A percentile compares a stretch with the other conserved stretches of the same genome.
Conservation (phyloP, 2,888 invertebrate species). For the Mythimna ferrago region DNA sequence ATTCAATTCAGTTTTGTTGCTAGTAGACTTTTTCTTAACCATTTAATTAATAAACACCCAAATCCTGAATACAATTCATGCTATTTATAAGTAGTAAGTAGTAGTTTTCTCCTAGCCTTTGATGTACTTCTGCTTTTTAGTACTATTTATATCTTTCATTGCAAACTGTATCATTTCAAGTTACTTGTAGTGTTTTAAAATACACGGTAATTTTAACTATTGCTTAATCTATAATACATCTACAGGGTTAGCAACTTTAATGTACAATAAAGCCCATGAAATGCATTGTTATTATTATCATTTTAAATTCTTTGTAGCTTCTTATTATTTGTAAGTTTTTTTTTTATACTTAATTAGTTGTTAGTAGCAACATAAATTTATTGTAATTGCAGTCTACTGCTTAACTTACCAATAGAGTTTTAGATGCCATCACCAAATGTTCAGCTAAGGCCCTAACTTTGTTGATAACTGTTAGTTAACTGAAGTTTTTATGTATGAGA, state of each 20-base stretch:
- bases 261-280: neutral
- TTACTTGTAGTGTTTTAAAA: neutral
- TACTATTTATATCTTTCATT: neutral
- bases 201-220: neutral
- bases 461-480: neutral
- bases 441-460: neutral
- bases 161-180: neutral
- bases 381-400: neutral
- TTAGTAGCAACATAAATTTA: neutral
- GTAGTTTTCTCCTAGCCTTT: neutral
- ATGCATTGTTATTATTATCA: neutral
- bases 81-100: neutral
- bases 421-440: too few species aligned
- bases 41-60: neutral
- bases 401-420: too few species aligned
- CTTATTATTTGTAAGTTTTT: neutral
- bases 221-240: neutral
- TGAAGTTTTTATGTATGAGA: neutral
- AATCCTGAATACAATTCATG: neutral
- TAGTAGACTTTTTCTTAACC: neutral
- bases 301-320: neutral
- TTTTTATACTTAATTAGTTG: neutral
- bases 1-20: slow-evolving; percentile 10
- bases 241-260: neutral
- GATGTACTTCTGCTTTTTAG: neutral